Evolutionary conservation across 2,888 invertebrate genomes (phyloP).

Genomic region (Dichetophora obliterata): DNA sequence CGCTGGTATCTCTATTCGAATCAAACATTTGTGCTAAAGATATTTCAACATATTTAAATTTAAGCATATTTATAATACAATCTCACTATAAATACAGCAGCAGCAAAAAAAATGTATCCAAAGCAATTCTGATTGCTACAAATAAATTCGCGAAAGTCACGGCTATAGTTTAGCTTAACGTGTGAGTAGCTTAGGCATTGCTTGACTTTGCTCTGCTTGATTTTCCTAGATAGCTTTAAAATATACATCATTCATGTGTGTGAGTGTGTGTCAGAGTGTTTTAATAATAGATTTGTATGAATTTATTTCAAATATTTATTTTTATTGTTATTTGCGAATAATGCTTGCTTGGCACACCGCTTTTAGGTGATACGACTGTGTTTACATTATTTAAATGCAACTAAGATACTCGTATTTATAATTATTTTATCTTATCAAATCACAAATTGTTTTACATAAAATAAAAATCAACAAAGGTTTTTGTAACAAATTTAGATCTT

Average conservation of each 20-base stretch:
- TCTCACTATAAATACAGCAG: too few species aligned
- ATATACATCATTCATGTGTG: neutral
- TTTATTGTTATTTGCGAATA: neutral
- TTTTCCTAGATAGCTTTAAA: neutral
- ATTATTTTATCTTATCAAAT: neutral
- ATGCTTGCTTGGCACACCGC: neutral
- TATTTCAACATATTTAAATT: neutral
- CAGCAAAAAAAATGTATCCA: too few species aligned
- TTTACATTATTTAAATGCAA: neutral
- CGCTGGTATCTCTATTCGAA: neutral
- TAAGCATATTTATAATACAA: constrained; percentile 8
- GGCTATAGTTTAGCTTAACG: neutral
- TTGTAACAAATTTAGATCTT: too few species aligned
- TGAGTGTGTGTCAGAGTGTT: neutral
- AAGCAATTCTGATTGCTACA: neutral
- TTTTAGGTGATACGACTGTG: neutral
- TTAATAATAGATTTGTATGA: neutral
- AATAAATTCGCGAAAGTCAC: neutral
- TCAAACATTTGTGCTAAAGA: neutral
- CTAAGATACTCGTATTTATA: too few species aligned
- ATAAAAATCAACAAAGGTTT: neutral
- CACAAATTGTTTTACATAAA: neutral
- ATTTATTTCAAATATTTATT: neutral
- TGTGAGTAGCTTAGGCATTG: neutral
- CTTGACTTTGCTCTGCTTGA: neutral